Base-by-base conservation (phyloP, 2,113 vertebrate species). In the Pitta sordida region DNA sequence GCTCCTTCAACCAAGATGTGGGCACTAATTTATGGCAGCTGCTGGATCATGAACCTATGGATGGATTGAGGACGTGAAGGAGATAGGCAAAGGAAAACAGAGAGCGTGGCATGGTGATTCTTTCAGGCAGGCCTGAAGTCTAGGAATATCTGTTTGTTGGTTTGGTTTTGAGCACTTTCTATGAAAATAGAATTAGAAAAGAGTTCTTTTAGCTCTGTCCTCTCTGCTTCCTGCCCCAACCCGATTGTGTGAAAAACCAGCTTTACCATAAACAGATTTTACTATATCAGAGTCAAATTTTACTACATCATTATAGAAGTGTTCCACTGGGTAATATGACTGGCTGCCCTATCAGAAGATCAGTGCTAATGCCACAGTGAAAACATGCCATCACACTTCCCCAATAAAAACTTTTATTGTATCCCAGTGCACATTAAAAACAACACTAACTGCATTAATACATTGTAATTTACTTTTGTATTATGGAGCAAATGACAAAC, bases 281-380 rank as follows among this genome's bases (percentile, higher is more conserved):
- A 98, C 97, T 98, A 97, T 98, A 98, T 98, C 97, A 98, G 97
- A 97, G 97, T 98, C 97, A 98, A 98, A 98, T 98, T 98, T 98
- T 98, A 98, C 96, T 95, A 91, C 97, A 98, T 98, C 97, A 98
- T 98, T 98, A 98, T 96, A 87, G 78, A 94, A 97, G 95, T 83
- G 96, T 97, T 97, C 97, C 95, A 96, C 56, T 59, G 96, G 96
- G 93, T 96, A 94, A 96, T 92, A 67, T 88, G 97, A 98, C 97
- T 97, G 97, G 96, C 96, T 7, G 80, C 87, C 92, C 96, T 96
- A 94, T 88, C 93, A 91, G 93, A 96, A 95, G 90, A 71, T 93
- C 92, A 96, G 91, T 91, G 84, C 86, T 96, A 96, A 96, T 94
- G 81, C 78, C 86, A 52, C 53, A 91, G 95, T 95, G 90, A 90